Evolutionary conservation across 2,888 invertebrate species (phyloP).

Genomic region (Catocala sponsa): DNA sequence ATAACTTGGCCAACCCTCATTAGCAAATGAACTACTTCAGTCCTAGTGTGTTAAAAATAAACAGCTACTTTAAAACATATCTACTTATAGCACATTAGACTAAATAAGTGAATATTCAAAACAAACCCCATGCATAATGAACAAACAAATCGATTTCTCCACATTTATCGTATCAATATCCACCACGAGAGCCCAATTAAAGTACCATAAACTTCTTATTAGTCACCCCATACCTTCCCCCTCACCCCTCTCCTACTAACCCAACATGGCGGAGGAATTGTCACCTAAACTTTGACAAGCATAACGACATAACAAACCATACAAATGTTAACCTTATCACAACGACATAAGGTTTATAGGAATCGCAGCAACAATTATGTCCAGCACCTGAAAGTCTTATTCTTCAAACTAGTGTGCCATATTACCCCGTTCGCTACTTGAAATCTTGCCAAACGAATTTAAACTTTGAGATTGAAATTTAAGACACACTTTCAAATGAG

Average conservation of each 20-base stretch:
- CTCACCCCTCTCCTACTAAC: slow-evolving; percentile 74
- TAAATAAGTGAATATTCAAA: slow-evolving; percentile 15
- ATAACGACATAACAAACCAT: slow-evolving; percentile 30
- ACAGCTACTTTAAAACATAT: not conserved
- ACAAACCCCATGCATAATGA: slow-evolving; percentile 65
- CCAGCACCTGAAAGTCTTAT: slow-evolving; percentile 75
- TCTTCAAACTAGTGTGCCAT: slow-evolving; percentile 78
- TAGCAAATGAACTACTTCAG: not conserved
- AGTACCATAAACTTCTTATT: slow-evolving; percentile 82
- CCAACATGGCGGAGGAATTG: slow-evolving; percentile 86
- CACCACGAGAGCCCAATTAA: slow-evolving; percentile 79
- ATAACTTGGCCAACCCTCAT: too few species aligned
- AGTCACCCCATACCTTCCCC: slow-evolving; percentile 76
- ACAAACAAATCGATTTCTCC: slow-evolving; percentile 55
- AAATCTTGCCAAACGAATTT: slow-evolving; percentile 33
- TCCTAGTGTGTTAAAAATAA: too few species aligned
- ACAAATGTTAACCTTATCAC: slow-evolving; percentile 29
- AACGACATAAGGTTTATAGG: slow-evolving; percentile 40
- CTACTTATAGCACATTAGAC: slow-evolving; percentile 13
- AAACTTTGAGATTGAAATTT: slow-evolving; percentile 27
- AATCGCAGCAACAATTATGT: slow-evolving; percentile 41
- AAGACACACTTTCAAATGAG: slow-evolving; percentile 47
- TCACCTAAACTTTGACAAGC: slow-evolving; percentile 77
- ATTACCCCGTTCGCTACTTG: slow-evolving; percentile 70
- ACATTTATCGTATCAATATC: slow-evolving; percentile 72